Percentiles rank a stretch among this genome's conserved stretches.
phyloP scores from a whole-genome alignment of 2,888 invertebrate species.

The Penaeus monodon region DNA sequence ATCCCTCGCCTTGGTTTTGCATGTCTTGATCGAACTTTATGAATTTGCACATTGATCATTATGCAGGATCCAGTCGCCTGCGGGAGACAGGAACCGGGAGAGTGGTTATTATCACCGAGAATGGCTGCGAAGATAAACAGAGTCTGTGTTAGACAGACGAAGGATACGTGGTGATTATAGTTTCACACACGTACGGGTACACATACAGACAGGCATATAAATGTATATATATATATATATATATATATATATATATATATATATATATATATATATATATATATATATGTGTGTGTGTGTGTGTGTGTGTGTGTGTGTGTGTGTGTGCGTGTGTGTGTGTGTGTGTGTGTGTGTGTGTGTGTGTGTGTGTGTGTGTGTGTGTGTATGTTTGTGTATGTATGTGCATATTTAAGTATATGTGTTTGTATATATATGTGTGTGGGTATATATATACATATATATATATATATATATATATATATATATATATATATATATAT shows the following conservation, averaged over 20 bases:
- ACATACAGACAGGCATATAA: no score
- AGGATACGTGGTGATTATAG: background rate
- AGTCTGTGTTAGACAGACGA: background rate
- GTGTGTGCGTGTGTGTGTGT: background rate
- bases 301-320: constrained; percentile 2
- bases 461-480: no score
- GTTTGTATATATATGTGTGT: no score
- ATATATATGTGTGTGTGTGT: constrained; percentile 21
- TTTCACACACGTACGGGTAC: background rate
- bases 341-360: background rate
- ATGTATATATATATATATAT: constrained; percentile 17
- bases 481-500: no score
- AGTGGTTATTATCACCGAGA: background rate
- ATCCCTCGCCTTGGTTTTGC: no score
- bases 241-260: constrained; percentile 3
- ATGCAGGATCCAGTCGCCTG: no score
- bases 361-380: background rate
- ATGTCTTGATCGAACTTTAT: no score
- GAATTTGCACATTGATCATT: no score
- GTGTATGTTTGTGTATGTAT: no score
- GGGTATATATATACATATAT: no score
- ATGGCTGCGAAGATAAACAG: background rate
- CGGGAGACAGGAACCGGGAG: background rate
- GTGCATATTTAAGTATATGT: no score
- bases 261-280: constrained; percentile 25